Percentiles rank a stretch among this genome's conserved stretches.
Conservation (phyloP, 2,797 vertebrate species). For the Cuniculus paca region DNA sequence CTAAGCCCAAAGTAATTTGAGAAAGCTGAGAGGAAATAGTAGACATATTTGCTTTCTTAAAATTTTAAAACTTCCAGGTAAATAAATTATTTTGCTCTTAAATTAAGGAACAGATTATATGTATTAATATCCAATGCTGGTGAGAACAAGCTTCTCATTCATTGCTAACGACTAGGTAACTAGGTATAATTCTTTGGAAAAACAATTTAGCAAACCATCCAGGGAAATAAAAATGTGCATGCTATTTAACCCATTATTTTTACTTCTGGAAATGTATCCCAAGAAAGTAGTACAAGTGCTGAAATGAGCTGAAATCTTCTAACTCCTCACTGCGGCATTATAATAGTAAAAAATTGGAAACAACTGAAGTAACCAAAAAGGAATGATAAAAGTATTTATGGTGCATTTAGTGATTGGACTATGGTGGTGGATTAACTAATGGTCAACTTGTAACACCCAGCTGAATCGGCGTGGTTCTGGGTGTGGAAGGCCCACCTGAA, state of each 20-base stretch:
- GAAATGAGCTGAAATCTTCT: slow-evolving; percentile 30
- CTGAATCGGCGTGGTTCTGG: background rate
- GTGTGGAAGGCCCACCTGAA: background rate
- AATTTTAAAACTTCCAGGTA: slow-evolving; percentile 34
- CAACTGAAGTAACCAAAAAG: background rate
- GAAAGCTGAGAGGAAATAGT: background rate
- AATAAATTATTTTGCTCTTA: slow-evolving; percentile 55
- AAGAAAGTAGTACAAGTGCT: slow-evolving; percentile 8
- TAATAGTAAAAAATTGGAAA: slow-evolving; percentile 26
- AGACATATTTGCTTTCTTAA: slow-evolving; percentile 31
- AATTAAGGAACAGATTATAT: slow-evolving; percentile 54
- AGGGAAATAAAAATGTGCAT: slow-evolving; percentile 23
- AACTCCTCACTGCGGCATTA: background rate
- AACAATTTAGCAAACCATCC: slow-evolving; percentile 35
- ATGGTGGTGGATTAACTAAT: background rate
- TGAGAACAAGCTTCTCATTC: slow-evolving; percentile 58
- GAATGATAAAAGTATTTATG: background rate
- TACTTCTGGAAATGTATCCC: slow-evolving; percentile 24
- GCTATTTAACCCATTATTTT: background rate
- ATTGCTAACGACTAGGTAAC: slow-evolving; percentile 46
- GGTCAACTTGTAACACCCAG: background rate
- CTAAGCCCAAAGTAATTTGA: slow-evolving; percentile 29
- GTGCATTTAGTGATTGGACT: background rate
- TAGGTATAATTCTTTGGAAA: slow-evolving; percentile 51
- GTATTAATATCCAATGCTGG: slow-evolving; percentile 13